Percentiles rank a stretch among this genome's conserved stretches.
These are phyloP conservation scores for Thaumetopoea pityocampa DNA, from an alignment of 1,140 invertebrate species.

Conservation along the genomic window DNA sequence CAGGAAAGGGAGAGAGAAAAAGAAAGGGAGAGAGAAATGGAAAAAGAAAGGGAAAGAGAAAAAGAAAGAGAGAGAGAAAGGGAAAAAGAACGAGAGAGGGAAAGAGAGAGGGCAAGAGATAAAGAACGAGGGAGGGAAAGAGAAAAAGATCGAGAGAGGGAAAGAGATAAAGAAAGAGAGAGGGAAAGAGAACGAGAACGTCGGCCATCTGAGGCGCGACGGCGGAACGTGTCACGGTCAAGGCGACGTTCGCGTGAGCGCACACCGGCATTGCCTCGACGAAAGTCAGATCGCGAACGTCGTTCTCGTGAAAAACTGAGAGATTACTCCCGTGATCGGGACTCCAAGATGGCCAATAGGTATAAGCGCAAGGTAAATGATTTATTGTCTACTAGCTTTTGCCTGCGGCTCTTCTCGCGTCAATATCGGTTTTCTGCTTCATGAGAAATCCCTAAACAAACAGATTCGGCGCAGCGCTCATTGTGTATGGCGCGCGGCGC, in stretches of 20 bases:
- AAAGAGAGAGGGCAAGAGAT: constrained; percentile 37
- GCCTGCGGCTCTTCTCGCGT: too few species aligned
- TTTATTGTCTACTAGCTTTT: too few species aligned
- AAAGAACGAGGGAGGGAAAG: constrained; percentile 29
- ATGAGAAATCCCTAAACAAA: too few species aligned
- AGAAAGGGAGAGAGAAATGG: constrained; percentile 33
- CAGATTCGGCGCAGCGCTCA: too few species aligned
- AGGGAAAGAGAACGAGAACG: constrained; percentile 31
- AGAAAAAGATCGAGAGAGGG: constrained; percentile 28
- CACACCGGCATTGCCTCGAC: constrained; percentile 27
- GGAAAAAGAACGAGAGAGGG: constrained; percentile 28
- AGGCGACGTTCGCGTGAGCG: constrained; percentile 41
- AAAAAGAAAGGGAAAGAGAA: constrained; percentile 38
- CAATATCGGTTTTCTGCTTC: too few species aligned
- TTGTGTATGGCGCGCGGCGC: too few species aligned
- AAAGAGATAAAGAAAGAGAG: too few species aligned
- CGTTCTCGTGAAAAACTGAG: constrained; percentile 49
- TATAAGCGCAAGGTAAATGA: constrained; percentile 38
- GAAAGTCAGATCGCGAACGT: constrained; percentile 28
- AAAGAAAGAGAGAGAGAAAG: constrained; percentile 32
- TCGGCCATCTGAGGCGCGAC: constrained; percentile 22
- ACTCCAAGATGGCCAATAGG: constrained; percentile 23
- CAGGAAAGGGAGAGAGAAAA: constrained; percentile 47
- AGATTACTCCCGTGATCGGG: constrained; percentile 44
- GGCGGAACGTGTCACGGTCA: constrained; percentile 42